Base-by-base conservation (phyloP, 1,140 invertebrate species). In the Euschistus heros region DNA sequence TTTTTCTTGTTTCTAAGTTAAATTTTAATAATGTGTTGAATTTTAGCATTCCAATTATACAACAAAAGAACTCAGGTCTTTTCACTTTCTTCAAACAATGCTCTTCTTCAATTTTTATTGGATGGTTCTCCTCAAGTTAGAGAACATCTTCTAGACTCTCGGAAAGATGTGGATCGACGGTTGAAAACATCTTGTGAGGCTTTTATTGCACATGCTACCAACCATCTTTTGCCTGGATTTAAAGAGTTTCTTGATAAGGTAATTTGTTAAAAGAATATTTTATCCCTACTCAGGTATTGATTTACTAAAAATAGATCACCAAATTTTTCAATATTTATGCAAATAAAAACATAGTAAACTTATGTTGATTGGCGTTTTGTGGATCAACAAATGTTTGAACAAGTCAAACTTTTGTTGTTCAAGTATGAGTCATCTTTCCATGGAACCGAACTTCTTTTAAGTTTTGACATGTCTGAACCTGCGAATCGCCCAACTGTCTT, bases 91-190 rank as follows among this genome's bases (percentile, higher is more conserved):
- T 88, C 86, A 22, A 97, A 89, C 74, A 97, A 98, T 78, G 86
- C 94, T 0, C 73, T 98, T 37, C 75, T 98, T 14, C 92, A 97
- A 74, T 97, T 98, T 74, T 77, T 98, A 18, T 75, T 92, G 10
- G 86, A 91, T 78, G 91, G 94, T 15, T 91, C 94, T 10, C 93
- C 94, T 0, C 86, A 92, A 75, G 93, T 97, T 44, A 88, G 84
- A 70, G 94, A 97, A 74, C 87, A 94, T 72, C 80, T 94, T 63
- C 78, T 96, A 8, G 94, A 98, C 75, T 97, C 94, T 0, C 85
- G 94, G 67, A 93, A 94, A 75, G 92, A 97, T 71, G 93, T 97
- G 2, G 94, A 98, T 73, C 83, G 87, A 24, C 89, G 93, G 71
- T 76, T 98, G 61, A 98, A 97, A 77, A 80, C 78, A 15, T 85